A percentile compares a stretch with the other conserved stretches of the same genome.
phyloP scores from a whole-genome alignment of 2,113 vertebrate species.

The Halichoeres trimaculatus region DNA sequence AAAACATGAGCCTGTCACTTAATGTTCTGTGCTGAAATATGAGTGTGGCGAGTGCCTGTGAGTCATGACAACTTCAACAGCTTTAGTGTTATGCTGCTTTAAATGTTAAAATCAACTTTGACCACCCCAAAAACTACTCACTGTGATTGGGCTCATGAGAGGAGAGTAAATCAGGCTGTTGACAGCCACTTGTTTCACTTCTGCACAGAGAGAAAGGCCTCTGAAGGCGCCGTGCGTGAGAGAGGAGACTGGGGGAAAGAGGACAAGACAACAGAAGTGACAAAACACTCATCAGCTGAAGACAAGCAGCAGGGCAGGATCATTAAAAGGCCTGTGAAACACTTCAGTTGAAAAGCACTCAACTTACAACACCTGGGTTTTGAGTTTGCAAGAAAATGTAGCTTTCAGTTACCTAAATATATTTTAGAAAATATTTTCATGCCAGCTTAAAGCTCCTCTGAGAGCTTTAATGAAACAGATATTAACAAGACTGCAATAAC shows the following conservation, averaged over 20 bases:
- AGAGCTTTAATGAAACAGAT: no score
- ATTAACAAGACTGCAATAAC: no score
- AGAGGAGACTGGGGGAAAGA: conserved; percentile 13
- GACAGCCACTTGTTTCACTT: conserved; percentile 76
- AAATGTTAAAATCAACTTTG: not conserved
- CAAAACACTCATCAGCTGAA: conserved; percentile 4
- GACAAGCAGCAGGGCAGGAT: not conserved
- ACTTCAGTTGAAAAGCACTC: not conserved
- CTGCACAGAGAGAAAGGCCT: conserved; percentile 58
- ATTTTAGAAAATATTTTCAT: no score
- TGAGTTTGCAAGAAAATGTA: no score
- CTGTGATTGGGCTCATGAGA: conserved; percentile 7
- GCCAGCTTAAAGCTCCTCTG: no score
- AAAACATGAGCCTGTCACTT: conserved; percentile 27
- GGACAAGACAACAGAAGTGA: not conserved
- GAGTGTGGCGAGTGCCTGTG: not conserved
- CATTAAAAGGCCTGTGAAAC: not conserved
- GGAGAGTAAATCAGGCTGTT: conserved; percentile 16
- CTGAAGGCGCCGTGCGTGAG: not conserved
- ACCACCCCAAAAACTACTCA: not conserved
- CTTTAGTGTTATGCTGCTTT: not conserved
- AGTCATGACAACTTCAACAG: conserved; percentile 12
- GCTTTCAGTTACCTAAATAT: no score
- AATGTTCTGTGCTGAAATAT: not conserved
- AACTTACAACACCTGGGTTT: no score